These are phyloP conservation scores for Hermatobates lingyangjiaoensis DNA, from an alignment of 1,140 invertebrate genomes.

Conservation along the genomic window DNA sequence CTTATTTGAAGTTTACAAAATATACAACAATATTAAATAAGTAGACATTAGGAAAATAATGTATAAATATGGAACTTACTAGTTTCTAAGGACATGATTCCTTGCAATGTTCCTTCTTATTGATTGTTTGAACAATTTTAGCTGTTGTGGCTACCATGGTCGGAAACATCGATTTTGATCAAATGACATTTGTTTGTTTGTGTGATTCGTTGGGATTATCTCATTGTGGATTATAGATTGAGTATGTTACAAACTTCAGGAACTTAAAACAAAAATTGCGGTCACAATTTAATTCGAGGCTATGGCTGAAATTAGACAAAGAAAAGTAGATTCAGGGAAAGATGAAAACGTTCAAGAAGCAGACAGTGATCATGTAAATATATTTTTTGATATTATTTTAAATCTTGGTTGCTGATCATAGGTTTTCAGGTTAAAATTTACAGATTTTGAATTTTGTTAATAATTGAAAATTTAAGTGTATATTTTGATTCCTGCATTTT, in stretches of 20 bases:
- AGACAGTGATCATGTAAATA: constrained; percentile 15
- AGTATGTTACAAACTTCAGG: not conserved
- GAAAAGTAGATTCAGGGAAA: constrained; percentile 8
- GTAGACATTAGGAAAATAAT: too few relatives aligned
- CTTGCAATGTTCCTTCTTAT: too few relatives aligned
- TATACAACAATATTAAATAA: too few relatives aligned
- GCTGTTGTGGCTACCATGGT: not conserved
- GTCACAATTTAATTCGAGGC: not conserved
- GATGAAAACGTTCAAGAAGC: constrained; percentile 9
- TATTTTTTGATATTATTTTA: too few relatives aligned
- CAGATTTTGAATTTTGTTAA: constrained; percentile 5
- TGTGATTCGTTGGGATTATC: not conserved
- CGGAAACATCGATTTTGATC: constrained; percentile 1
- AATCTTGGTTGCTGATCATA: not conserved
- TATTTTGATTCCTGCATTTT: constrained; percentile 5
- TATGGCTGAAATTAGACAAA: constrained; percentile 12
- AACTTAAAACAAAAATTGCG: not conserved
- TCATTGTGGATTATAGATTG: not conserved
- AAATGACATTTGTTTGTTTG: not conserved
- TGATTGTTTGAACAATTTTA: not conserved
- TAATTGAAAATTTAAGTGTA: constrained; percentile 1
- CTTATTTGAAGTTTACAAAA: too few relatives aligned
- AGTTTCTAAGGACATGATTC: too few relatives aligned
- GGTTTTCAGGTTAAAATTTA: constrained; percentile 1
- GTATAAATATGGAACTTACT: too few relatives aligned